Base-by-base conservation (phyloP, 2,888 invertebrate genomes). In the Polydrusus tereticollis region DNA sequence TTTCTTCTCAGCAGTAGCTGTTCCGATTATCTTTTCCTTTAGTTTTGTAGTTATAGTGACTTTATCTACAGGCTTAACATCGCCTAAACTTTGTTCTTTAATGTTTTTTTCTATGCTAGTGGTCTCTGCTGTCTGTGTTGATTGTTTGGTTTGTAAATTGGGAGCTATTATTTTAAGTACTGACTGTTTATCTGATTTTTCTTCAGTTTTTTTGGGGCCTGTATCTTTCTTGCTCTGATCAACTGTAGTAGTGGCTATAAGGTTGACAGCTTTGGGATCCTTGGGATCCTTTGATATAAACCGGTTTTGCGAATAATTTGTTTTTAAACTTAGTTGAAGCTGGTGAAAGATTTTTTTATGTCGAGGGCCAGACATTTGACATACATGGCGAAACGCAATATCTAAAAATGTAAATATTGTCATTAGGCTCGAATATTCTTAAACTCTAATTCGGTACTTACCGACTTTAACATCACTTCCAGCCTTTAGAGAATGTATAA, bases 11-110 rank as follows among this genome's bases (percentile, higher is more conserved):
- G 57, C 12, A 12, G 50, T 60, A 21, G 64, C 64, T 78, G 81
- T 79, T 5, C 80, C 82, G 69, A 80, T 77, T 26, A 84, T 79
- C 77, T 83, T 84, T 20, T 82, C 82, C 72, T 82, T 84, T 10
- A 82, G 69, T 70, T 79, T 82, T 23, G 73, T 43, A 6, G 73
- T 73, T 18, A 73, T 73, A 74, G 82, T 83, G 20, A 80, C 76
- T 14, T 82, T 78, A 72, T 82, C 83, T 29, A 52, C 10, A 16
- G 57, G 65, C 16, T 62, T 66, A 20, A 7, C 20, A 43, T 26
- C 33, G 12, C 67, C 66, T 21, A 75, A 67, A 38, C 66, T 69
- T 52, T 75, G 69, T 45, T 72, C 75, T 65, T 69, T 75, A 41
- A 72, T 69, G 26, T 20, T 68, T 69, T 75, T 73, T 14, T 69